Evolutionary conservation across 2,113 vertebrate genomes (phyloP), one percentile per base, ranked within the genome.

Genomic region (Cacatua alba): DNA sequence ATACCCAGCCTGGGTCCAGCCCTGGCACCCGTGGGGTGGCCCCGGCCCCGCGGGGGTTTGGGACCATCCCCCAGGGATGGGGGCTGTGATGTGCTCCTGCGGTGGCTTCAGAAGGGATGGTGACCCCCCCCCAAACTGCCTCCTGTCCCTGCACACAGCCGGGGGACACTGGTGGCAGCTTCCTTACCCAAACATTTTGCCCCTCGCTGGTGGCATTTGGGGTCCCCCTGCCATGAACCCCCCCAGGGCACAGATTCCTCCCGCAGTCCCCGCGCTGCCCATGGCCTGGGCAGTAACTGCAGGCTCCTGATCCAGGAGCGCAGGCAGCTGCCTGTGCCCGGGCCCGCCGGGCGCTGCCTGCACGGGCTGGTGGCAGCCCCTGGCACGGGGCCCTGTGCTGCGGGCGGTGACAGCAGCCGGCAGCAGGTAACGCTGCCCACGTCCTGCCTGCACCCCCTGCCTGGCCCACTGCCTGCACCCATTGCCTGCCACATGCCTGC

Each of bases 351-450:
- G n/a, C 4, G 81, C 37, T 18, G 77, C 88, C 51, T 7, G 31
- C 44, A 35, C 2, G 9, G 78, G 80, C 67, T 64, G 71, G 80
- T 89, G 95, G 92, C 85, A 84, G 83, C 53, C 53, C 14, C 82
- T 91, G 94, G 92, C 95, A 83, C 17, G 6, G 13, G 33, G 94
- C 94, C 90, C 67, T 3, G 67, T 51, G 60, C 65, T 3, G 49
- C 26, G 35, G 95, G 94, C 5, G 51, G 86, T 10, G 76, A 78
- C 41, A 92, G 92, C 94, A 94, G 94, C 94, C 76, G 83, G 86
- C 55, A 68, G 48, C 6, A 5, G 76, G 64, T 10, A 5, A 31
- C 0, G 26, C 91, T 94, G 91, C 94, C 91, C 91, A 74, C 88
- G 18, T 2, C 78, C 86, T 7, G 43, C 37, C 37, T 37, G 37